phyloP scores from a whole-genome alignment of 2,888 invertebrate genomes.

The Bruchidius siliquastri region DNA sequence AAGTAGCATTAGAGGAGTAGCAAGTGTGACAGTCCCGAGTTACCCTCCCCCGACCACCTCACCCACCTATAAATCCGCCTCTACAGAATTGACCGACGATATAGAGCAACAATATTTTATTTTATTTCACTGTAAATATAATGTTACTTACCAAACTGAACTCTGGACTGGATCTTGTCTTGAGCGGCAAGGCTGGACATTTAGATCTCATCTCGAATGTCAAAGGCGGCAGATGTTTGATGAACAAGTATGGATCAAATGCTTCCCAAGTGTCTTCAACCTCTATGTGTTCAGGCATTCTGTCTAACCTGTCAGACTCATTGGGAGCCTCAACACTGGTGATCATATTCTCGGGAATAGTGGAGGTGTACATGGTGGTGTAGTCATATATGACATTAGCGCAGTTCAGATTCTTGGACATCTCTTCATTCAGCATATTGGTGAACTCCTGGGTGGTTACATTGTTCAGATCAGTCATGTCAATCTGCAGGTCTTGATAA shows the following conservation, averaged over 20 bases:
- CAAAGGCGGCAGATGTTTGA: constrained; percentile 82
- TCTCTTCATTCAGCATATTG: constrained; percentile 52
- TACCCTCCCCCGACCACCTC: no score
- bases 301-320: constrained; percentile 40
- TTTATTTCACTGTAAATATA: no score
- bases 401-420: constrained; percentile 40
- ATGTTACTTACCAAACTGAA: constrained; percentile 87
- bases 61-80: no score
- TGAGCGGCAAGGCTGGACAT: constrained; percentile 81
- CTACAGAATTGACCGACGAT: no score
- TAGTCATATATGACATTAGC: constrained; percentile 40
- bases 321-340: constrained; percentile 30
- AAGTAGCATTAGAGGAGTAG: no score
- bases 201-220: constrained; percentile 70
- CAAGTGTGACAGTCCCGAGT: no score
- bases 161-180: constrained; percentile 88
- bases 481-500: constrained; percentile 43
- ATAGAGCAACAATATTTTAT: no score
- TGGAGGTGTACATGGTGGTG: constrained; percentile 34
- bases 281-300: constrained; percentile 44
- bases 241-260: constrained; percentile 87
- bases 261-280: constrained; percentile 66
- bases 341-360: constrained; percentile 36
- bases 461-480: constrained; percentile 42
- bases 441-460: constrained; percentile 51